These are phyloP conservation scores for Eilema caniola DNA, from an alignment of 2,888 invertebrate species.

Conservation along the genomic window DNA sequence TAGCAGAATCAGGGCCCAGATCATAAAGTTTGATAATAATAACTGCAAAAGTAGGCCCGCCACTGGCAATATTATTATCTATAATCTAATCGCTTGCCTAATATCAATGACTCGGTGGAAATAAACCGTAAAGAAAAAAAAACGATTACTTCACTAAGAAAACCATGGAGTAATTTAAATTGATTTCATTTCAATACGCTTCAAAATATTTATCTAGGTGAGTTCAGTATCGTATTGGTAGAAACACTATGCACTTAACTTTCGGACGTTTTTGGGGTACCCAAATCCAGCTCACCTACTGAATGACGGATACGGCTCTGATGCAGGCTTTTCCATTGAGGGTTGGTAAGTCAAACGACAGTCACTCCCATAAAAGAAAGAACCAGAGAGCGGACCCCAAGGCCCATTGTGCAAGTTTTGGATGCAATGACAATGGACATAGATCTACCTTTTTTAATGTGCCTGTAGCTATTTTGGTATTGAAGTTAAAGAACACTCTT, in stretches of 20 bases:
- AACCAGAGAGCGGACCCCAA: not conserved
- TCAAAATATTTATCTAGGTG: not conserved
- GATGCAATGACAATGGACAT: not conserved
- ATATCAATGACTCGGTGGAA: conserved; percentile 22
- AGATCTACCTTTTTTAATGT: no score
- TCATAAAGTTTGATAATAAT: conserved; percentile 14
- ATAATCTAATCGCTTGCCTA: conserved; percentile 26
- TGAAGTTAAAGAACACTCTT: no score
- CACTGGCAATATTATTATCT: conserved; percentile 16
- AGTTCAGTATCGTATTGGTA: not conserved
- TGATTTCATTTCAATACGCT: conserved; percentile 9
- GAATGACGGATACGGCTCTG: not conserved
- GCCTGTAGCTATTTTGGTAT: no score
- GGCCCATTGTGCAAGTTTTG: not conserved
- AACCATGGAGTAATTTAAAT: conserved; percentile 15
- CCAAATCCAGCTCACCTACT: not conserved
- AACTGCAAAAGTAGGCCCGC: conserved; percentile 22
- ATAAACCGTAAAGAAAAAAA: conserved; percentile 13
- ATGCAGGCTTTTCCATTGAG: not conserved
- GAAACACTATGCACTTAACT: not conserved
- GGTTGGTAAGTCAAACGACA: not conserved
- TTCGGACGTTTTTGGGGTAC: not conserved
- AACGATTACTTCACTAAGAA: not conserved
- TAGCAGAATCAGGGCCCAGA: no score
- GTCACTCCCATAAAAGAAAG: not conserved